These are phyloP conservation scores for Acronicta psi DNA, from an alignment of 2,888 invertebrate species.

Conservation along the genomic window DNA sequence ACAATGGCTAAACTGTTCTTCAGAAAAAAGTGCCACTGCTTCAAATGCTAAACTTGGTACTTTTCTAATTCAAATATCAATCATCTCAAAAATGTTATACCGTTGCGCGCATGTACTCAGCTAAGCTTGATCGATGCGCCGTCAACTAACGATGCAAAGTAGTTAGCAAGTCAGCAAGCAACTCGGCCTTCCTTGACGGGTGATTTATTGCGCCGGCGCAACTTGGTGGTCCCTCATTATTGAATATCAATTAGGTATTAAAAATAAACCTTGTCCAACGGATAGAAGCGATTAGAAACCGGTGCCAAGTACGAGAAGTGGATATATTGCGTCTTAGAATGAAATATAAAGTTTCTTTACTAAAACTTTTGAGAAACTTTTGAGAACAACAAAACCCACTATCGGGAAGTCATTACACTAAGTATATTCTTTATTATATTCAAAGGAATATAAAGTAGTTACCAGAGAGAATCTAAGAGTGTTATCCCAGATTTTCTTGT, in stretches of 20 bases:
- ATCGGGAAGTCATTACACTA: neutral
- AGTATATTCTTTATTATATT: conserved; percentile 3
- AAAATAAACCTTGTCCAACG: conserved; percentile 50
- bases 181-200: conserved; percentile 58
- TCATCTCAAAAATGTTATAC: conserved; percentile 45
- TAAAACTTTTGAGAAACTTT: neutral
- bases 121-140: conserved; percentile 53
- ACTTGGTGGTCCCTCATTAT: conserved; percentile 63
- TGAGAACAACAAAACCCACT: neutral
- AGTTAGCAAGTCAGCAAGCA: conserved; percentile 59
- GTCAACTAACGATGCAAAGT: conserved; percentile 57
- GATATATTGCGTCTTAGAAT: conserved; percentile 8
- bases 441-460: neutral
- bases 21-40: neutral
- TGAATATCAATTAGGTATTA: conserved; percentile 61
- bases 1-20: neutral
- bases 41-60: neutral
- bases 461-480: too few relatives aligned
- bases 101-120: conserved; percentile 29
- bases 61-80: conserved; percentile 22
- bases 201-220: conserved; percentile 60
- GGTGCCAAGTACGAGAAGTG: conserved; percentile 30
- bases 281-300: conserved; percentile 46
- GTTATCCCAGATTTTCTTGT: too few relatives aligned
- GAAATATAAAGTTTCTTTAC: conserved; percentile 1